Percentiles rank a stretch among this genome's conserved stretches.
Evolutionary conservation across 2,888 invertebrate species (phyloP).

Genomic region (Rhamphomyia laevipes): DNA sequence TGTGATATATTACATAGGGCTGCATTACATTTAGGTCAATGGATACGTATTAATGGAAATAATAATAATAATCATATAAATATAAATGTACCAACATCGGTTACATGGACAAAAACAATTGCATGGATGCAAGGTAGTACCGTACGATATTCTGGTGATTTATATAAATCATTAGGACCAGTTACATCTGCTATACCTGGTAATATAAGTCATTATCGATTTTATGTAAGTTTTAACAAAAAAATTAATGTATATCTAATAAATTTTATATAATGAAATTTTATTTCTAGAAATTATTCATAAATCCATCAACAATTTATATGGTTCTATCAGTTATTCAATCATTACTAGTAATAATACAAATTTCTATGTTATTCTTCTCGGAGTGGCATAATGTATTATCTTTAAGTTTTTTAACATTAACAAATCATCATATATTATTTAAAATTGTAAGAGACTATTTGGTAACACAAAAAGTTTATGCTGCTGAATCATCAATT

Average conservation of each 20-base stretch:
- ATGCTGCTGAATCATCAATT: conserved; percentile 36
- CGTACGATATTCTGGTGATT: conserved; percentile 57
- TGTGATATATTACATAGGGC: conserved; percentile 85
- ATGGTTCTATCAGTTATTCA: conserved; percentile 63
- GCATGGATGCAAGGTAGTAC: conserved; percentile 68
- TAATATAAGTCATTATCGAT: conserved; percentile 64
- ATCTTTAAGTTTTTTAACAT: conserved; percentile 71
- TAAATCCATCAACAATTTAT: conserved; percentile 68
- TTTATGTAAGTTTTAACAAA: conserved; percentile 59
- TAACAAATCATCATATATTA: conserved; percentile 84
- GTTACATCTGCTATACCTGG: conserved; percentile 83
- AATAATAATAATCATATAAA: conserved; percentile 5
- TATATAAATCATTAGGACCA: conserved; percentile 64
- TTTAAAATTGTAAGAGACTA: conserved; percentile 83
- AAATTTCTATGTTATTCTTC: conserved; percentile 66
- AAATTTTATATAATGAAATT: conserved; percentile 14
- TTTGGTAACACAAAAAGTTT: conserved; percentile 71
- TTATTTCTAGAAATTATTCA: conserved; percentile 70
- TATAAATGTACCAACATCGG: conserved; percentile 19
- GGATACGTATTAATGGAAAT: conserved; percentile 29
- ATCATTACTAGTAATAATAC: conserved; percentile 55
- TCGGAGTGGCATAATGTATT: conserved; percentile 89
- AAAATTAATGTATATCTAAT: neutral
- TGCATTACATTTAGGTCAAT: conserved; percentile 70
- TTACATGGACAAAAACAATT: conserved; percentile 44